phyloP scores from a whole-genome alignment of 2,113 vertebrate genomes.

The Macrotis lagotis region DNA sequence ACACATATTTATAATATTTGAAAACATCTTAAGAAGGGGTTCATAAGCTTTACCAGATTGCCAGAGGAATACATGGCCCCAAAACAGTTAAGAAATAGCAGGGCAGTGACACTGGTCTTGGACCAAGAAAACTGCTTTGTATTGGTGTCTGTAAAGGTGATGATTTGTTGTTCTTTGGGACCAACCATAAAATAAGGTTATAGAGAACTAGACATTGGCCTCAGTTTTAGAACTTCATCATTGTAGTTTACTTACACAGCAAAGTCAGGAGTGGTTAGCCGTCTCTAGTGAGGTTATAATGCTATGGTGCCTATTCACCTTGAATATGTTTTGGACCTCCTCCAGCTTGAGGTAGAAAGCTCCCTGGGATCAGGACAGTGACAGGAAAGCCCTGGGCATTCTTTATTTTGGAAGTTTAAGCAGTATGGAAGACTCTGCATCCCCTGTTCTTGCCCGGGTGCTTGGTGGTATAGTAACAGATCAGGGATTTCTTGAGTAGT shows the following conservation, averaged over 20 bases:
- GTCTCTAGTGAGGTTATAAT: not conserved
- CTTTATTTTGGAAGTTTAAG: not conserved
- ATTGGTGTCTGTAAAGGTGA: not conserved
- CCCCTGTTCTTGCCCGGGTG: not conserved
- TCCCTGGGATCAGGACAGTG: not conserved
- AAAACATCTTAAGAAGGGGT: not conserved
- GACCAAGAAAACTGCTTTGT: not conserved
- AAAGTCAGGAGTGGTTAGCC: not conserved
- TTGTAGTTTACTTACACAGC: not conserved
- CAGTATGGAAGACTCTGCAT: not conserved
- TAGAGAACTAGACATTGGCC: not conserved
- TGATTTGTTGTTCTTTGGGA: not conserved
- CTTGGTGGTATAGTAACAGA: not conserved
- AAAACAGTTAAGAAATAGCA: not conserved
- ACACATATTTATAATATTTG: not conserved
- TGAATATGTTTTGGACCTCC: not conserved
- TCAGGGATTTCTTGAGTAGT: not conserved
- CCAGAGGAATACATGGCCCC: not conserved
- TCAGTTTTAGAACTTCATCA: not conserved
- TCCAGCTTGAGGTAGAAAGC: not conserved
- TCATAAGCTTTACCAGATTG: not conserved
- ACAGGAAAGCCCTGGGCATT: not conserved
- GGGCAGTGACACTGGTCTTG: not conserved
- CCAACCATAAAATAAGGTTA: not conserved
- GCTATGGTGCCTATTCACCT: not conserved